These are phyloP conservation scores for Aphaenogaster ashmeadi DNA, from an alignment of 1,140 invertebrate genomes.

Conservation along the genomic window DNA sequence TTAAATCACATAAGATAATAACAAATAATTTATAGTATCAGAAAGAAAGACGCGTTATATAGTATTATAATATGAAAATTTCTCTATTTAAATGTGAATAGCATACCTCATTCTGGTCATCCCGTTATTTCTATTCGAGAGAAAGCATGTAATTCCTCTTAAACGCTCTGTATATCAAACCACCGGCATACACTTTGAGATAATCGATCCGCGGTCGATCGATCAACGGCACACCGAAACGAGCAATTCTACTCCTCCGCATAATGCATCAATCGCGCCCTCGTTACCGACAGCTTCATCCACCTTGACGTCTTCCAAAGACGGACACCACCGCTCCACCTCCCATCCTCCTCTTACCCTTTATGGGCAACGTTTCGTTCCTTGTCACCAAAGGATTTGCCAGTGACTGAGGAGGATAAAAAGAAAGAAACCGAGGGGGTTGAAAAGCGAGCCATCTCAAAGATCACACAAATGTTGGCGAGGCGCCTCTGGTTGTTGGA, in stretches of 20 bases:
- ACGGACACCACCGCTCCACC: neutral
- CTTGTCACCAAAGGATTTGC: slow-evolving; percentile 68
- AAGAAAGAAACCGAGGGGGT: slow-evolving; percentile 24
- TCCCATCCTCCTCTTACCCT: neutral
- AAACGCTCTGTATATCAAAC: neutral
- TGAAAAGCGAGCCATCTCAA: slow-evolving; percentile 54
- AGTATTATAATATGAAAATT: neutral
- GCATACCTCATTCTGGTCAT: neutral
- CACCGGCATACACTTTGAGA: neutral
- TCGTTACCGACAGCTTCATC: slow-evolving; percentile 60
- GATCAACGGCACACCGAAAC: slow-evolving; percentile 42
- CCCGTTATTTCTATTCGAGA: neutral
- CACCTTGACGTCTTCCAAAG: slow-evolving; percentile 30
- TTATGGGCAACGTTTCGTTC: slow-evolving; percentile 60
- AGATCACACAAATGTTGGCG: slow-evolving; percentile 65
- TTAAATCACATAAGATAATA: neutral
- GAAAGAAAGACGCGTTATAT: neutral
- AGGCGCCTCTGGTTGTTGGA: slow-evolving; percentile 48
- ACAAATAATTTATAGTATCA: neutral
- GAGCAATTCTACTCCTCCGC: slow-evolving; percentile 46
- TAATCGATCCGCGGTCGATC: slow-evolving; percentile 50
- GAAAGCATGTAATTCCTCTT: neutral
- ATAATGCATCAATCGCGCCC: slow-evolving; percentile 62
- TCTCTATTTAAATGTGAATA: neutral
- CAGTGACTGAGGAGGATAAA: slow-evolving; percentile 48